Evolutionary conservation across 2,888 invertebrate genomes (phyloP).

Genomic region (Dicyrtoma fusca): DNA sequence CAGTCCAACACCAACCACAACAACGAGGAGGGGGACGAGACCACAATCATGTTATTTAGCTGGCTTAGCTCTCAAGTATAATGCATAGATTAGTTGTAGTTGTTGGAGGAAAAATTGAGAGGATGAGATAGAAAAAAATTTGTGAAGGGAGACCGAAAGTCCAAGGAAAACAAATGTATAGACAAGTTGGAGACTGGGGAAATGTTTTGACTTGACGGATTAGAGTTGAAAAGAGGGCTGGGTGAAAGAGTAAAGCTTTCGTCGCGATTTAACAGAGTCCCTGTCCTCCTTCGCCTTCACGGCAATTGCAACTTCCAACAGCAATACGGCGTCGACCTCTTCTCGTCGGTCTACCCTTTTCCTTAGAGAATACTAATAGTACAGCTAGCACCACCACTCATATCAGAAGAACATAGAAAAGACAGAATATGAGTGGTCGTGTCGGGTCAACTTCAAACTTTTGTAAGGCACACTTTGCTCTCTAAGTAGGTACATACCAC

Average conservation of each 20-base stretch:
- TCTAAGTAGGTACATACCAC: too few relatives aligned
- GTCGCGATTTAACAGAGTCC: slow-evolving; percentile 32
- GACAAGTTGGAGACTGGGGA: slow-evolving; percentile 17
- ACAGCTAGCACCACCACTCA: too few relatives aligned
- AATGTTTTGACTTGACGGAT: slow-evolving; percentile 48
- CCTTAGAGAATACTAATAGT: too few relatives aligned
- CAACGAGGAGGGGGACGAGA: not conserved
- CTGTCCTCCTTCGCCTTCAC: not conserved
- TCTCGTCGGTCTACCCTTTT: too few relatives aligned
- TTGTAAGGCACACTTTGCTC: slow-evolving; percentile 25
- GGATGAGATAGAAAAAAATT: not conserved
- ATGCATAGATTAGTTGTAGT: not conserved
- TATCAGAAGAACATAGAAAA: not conserved
- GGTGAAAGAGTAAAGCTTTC: slow-evolving; percentile 43
- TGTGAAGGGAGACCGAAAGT: slow-evolving; percentile 1
- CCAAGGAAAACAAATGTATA: slow-evolving; percentile 19
- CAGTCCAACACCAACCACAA: too few relatives aligned
- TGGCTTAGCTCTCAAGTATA: not conserved
- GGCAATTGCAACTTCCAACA: too few relatives aligned
- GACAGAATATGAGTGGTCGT: not conserved
- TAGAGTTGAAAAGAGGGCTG: slow-evolving; percentile 39
- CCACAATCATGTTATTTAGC: not conserved
- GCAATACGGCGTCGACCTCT: too few relatives aligned
- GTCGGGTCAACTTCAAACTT: slow-evolving; percentile 17
- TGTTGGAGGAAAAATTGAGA: slow-evolving; percentile 2